Percentiles rank a stretch among this genome's conserved stretches.
phyloP scores from a whole-genome alignment of 2,888 invertebrate genomes.

The Brachypalpus laphriformis region DNA sequence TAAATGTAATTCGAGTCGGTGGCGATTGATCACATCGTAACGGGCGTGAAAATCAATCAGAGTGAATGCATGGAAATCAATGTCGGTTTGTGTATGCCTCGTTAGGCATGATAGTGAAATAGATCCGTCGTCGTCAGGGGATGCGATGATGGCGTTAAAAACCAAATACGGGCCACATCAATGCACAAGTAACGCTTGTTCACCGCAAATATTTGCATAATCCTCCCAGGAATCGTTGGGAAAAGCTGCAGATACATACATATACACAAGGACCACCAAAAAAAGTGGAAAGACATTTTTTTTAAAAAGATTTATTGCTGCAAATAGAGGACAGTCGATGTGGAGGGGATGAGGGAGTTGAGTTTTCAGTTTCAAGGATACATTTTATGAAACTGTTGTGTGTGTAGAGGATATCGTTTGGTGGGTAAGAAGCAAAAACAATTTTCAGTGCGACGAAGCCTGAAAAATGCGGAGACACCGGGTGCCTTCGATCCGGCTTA shows the following conservation, averaged over 20 bases:
- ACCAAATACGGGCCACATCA: slow-evolving; percentile 48
- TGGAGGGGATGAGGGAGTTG: slow-evolving; percentile 13
- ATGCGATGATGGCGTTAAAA: not conserved
- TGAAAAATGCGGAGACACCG: slow-evolving; percentile 43
- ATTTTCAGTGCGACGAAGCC: slow-evolving; percentile 4
- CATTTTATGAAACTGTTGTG: slow-evolving; percentile 9
- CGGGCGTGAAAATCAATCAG: slow-evolving; percentile 59
- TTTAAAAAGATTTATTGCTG: slow-evolving; percentile 64
- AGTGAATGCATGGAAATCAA: slow-evolving; percentile 47
- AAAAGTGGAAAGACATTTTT: slow-evolving; percentile 30
- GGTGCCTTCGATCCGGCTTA: slow-evolving; percentile 43
- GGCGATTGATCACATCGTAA: slow-evolving; percentile 58
- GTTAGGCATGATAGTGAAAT: slow-evolving; percentile 46
- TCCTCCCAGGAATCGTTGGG: slow-evolving; percentile 43
- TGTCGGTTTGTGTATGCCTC: slow-evolving; percentile 16
- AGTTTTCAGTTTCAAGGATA: slow-evolving; percentile 42
- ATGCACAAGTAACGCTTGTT: slow-evolving; percentile 62
- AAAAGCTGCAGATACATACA: not conserved
- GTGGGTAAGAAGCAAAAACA: slow-evolving; percentile 3
- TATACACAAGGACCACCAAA: slow-evolving; percentile 8
- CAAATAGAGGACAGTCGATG: not conserved
- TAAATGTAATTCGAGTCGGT: slow-evolving; percentile 51
- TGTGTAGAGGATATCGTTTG: slow-evolving; percentile 2
- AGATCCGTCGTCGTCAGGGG: slow-evolving; percentile 3
- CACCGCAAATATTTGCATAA: slow-evolving; percentile 71